phyloP scores from a whole-genome alignment of 2,113 vertebrate genomes.

The Leptocoma aspasia region DNA sequence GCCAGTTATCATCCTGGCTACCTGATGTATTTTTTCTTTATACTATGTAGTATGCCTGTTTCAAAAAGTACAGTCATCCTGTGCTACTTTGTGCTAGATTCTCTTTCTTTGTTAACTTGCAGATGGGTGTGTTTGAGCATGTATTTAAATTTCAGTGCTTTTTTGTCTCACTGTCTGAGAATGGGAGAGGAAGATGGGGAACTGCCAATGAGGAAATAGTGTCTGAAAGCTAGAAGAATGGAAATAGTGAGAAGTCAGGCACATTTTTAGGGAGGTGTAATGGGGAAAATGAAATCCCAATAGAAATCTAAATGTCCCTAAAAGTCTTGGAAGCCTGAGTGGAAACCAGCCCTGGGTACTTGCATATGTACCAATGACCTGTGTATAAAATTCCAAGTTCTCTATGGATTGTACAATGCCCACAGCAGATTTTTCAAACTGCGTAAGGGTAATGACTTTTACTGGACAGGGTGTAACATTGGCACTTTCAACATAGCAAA shows the following conservation, averaged over 20 bases:
- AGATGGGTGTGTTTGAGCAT: slow-evolving; percentile 19
- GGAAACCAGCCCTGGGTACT: slow-evolving; percentile 13
- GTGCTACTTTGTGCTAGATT: background rate
- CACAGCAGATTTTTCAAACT: background rate
- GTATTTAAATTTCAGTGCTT: slow-evolving; percentile 19
- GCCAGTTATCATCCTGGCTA: background rate
- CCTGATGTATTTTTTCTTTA: background rate
- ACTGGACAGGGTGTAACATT: slow-evolving; percentile 30
- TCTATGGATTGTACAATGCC: background rate
- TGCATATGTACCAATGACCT: background rate
- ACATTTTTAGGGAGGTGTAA: slow-evolving; percentile 30
- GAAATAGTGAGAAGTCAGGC: slow-evolving; percentile 53
- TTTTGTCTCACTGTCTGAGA: slow-evolving; percentile 62
- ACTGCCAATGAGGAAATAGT: slow-evolving; percentile 56
- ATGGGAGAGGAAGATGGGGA: slow-evolving; percentile 52
- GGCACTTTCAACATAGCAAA: background rate
- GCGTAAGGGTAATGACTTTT: background rate
- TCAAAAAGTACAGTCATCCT: background rate
- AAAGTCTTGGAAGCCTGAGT: slow-evolving; percentile 4
- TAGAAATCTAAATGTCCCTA: slow-evolving; percentile 7
- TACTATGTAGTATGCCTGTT: background rate
- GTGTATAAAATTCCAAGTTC: background rate
- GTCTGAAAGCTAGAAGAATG: slow-evolving; percentile 49
- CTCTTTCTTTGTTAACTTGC: slow-evolving; percentile 6
- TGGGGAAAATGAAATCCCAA: slow-evolving; percentile 33